These are phyloP conservation scores for Drosophila nasuta DNA, from an alignment of 1,140 invertebrate species.

Conservation along the genomic window DNA sequence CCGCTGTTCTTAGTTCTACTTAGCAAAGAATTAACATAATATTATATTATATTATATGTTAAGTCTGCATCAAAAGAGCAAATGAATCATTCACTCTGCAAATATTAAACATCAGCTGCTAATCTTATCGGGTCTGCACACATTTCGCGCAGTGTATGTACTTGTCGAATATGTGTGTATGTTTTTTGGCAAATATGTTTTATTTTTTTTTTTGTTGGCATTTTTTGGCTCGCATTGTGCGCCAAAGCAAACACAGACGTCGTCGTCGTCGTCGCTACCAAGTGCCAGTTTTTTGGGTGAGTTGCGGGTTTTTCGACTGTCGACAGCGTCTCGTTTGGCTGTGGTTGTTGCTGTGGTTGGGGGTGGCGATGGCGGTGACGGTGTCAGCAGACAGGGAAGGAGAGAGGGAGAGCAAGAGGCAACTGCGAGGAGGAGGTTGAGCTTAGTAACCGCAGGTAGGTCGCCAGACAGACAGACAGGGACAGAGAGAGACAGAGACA, in stretches of 20 bases:
- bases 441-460: constrained; percentile 75
- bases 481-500: too few relatives aligned
- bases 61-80: too few relatives aligned
- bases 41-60: too few relatives aligned
- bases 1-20: too few relatives aligned
- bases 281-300: constrained; percentile 74
- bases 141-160: constrained; percentile 35
- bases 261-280: constrained; percentile 38
- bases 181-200: constrained; percentile 41
- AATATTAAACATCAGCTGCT: too few relatives aligned
- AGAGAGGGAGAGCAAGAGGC: not conserved
- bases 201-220: constrained; percentile 8
- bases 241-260: constrained; percentile 74
- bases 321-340: constrained; percentile 22
- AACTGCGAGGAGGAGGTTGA: constrained; percentile 10
- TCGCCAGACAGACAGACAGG: constrained; percentile 59
- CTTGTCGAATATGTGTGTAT: constrained; percentile 32
- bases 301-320: constrained; percentile 48
- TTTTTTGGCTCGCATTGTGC: constrained; percentile 64
- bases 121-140: too few relatives aligned
- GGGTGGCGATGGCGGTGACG: not conserved
- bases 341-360: not conserved
- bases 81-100: too few relatives aligned
- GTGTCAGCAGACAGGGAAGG: not conserved
- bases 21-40: too few relatives aligned